phyloP scores from a whole-genome alignment of 2,113 vertebrate species.

The Leucosticte australis region DNA sequence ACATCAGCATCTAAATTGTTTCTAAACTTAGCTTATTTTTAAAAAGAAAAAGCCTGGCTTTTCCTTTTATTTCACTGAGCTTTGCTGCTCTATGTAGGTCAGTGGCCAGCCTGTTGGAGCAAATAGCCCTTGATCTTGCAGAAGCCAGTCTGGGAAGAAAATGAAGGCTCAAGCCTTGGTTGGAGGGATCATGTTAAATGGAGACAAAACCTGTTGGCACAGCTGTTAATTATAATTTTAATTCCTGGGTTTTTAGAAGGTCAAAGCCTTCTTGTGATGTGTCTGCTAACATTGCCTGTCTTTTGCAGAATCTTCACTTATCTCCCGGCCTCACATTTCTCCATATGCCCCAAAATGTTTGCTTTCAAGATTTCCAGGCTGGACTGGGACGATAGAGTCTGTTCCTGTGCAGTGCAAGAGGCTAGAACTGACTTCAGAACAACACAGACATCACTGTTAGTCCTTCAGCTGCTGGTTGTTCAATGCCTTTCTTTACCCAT shows the following conservation, averaged over 20 bases:
- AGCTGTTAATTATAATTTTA: background rate
- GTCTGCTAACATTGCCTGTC: background rate
- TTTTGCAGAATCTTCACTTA: background rate
- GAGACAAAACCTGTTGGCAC: background rate
- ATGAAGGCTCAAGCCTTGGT: background rate
- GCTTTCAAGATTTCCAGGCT: background rate
- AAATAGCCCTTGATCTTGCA: background rate
- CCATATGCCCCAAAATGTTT: background rate
- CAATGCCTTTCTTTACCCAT: background rate
- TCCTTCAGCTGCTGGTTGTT: background rate
- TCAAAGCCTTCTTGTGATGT: background rate
- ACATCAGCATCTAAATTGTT: background rate
- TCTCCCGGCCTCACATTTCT: background rate
- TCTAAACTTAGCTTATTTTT: conserved; percentile 32
- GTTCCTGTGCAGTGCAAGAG: accelerated
- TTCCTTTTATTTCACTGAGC: background rate
- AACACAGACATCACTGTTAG: background rate
- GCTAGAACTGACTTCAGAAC: background rate
- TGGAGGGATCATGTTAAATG: background rate
- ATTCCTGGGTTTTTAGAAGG: background rate
- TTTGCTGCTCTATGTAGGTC: conserved; percentile 10
- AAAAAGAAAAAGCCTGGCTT: background rate
- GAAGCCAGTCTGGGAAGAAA: background rate
- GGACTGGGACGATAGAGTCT: background rate
- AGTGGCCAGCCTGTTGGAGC: background rate